Evolutionary conservation across 2,797 vertebrate species (phyloP), one percentile per base, ranked within the genome.

Genomic region (Scyliorhinus canicula): DNA sequence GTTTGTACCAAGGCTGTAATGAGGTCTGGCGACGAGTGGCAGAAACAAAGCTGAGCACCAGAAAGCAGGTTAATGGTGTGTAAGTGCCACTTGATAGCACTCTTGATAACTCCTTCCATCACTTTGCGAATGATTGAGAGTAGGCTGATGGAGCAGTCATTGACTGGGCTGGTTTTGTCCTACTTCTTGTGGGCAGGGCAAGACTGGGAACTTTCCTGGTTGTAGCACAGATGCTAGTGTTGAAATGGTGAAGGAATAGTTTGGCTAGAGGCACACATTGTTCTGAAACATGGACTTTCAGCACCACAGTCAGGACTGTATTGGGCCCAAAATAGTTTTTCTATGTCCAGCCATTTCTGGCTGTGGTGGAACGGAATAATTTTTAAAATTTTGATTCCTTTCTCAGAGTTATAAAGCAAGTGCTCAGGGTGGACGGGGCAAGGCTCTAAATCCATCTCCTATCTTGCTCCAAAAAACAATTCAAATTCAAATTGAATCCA

Each of bases 71-170:
- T 91, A 40, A 91, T 12, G n/a, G 19, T n/a, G 88, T 40, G 57
- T 9, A 44, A 63, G 35, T 91, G n/a, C n/a, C 24, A 3, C 21
- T 91, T 63, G 88, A 40, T 19, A 90, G 55, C 35, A 90, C 12
- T n/a, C 19, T 44, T 65, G n/a, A 63, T 6, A 6, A 57, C 55
- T 63, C 60, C 52, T 35, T 91, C 26, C n/a, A 26, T 50, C 35
- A 40, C n/a, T 91, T 57, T 91, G 88, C 6, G 65, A 65, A 91
- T 91, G 60, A 65, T 63, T 91, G 88, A 91, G 57, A 63, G 35
- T 65, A 28, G 24, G 40, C n/a, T 44, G 57, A 26, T 88, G 6
- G 79, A 2, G 6, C 79, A 47, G 44, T 82, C 47, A 47, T 82
- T 26, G 44, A 5, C 7, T 47, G 52, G 14, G 57, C 24, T 65